Base-by-base conservation (phyloP, 1,140 invertebrate species). In the Bombus soroeensis region DNA sequence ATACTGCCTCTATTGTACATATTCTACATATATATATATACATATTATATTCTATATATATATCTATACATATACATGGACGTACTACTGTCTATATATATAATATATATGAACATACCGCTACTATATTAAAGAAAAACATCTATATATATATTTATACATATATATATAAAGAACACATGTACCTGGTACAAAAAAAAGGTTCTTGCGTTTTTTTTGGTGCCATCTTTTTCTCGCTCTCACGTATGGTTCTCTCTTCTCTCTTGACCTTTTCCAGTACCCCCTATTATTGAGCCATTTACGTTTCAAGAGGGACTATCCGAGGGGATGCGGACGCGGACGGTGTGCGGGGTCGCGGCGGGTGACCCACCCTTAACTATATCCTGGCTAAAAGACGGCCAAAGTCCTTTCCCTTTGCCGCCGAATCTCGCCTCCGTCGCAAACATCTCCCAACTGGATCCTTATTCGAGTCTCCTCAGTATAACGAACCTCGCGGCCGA, bases 251-350 rank as follows among this genome's bases (percentile, higher is more conserved):
- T 96, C 95, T 96, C 94, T 96, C 95, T 96, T 96, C 95, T 96
- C 95, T 96, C 95, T 95, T 95, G 94, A 95, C 94, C 95, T 95
- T 95, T 97, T 97, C 95, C 97, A 98, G 97, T 97, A 96, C 97
- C 97, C 95, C 97, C 97, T 96, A 97, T 97, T 96, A 97, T 98
- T 96, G 97, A 97, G 96, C 97, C 97, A 95, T 98, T 98, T 96
- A 96, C 96, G 95, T 97, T 97, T 96, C 97, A 97, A 96, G 96
- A 97, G 94, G 97, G 97, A 93, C 96, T 98, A 92, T 96, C 97
- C 93, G 97, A 98, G 96, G 98, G 97, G 93, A 97, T 98, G 96
- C 96, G 98, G 93, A 98, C 98, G 74, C 96, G 97, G 91, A 97
- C 98, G 92, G 97, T 98, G 90, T 98, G 98, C 96, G 97, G 97